These are phyloP conservation scores for Eulemur coronatus DNA, from an alignment of 2,797 vertebrate genomes.

Conservation along the genomic window DNA sequence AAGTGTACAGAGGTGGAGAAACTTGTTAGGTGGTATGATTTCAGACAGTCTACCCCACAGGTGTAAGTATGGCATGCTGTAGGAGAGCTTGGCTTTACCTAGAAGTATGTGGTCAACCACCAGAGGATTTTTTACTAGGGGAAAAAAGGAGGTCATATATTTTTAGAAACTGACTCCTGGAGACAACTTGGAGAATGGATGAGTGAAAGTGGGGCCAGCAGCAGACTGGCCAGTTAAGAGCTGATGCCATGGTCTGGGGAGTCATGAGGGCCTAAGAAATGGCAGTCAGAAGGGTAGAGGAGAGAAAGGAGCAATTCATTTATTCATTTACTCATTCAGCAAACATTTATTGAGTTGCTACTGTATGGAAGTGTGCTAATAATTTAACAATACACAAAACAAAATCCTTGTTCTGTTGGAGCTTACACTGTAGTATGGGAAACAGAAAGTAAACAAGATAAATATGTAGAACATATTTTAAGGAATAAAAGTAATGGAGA, in stretches of 20 bases:
- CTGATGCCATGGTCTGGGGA: fast-evolving
- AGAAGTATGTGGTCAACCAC: not conserved
- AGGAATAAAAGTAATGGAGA: not conserved
- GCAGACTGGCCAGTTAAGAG: not conserved
- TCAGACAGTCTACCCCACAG: not conserved
- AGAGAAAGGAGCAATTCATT: not conserved
- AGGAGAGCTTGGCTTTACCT: not conserved
- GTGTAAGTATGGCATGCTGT: fast-evolving
- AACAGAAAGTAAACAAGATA: not conserved
- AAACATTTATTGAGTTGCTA: not conserved
- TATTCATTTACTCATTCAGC: not conserved
- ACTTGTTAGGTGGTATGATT: not conserved
- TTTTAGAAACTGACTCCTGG: not conserved
- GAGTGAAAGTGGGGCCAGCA: not conserved
- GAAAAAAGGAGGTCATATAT: not conserved
- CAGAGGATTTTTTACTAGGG: not conserved
- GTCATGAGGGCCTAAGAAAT: not conserved
- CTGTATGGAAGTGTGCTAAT: not conserved
- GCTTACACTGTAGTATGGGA: not conserved
- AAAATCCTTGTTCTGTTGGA: not conserved
- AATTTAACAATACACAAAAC: not conserved
- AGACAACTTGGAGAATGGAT: not conserved
- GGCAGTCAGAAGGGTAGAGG: not conserved
- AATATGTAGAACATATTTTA: not conserved
- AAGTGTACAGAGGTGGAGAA: not conserved